Evolutionary conservation across 2,113 vertebrate species (phyloP), one percentile per base, ranked within the genome.

Genomic region (Conger conger): DNA sequence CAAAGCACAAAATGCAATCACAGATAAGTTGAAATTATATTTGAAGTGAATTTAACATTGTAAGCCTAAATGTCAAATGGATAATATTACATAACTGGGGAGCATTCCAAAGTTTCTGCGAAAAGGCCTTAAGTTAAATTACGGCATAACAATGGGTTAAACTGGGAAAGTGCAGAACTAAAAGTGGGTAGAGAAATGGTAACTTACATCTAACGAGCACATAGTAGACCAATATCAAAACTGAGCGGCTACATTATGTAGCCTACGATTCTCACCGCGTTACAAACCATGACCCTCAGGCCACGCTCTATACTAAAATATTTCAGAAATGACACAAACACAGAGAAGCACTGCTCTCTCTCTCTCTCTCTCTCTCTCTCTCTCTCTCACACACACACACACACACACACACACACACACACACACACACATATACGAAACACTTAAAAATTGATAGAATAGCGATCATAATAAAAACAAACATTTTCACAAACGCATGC

Each of bases 351-450:
- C 57, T 23, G 1, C 23, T 23, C 57, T 60, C 20, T 60, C 57
- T 60, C 20, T 60, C 57, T 60, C 20, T 60, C 57, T 63, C 57
- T 63, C 57, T 63, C 54, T 57, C 54, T 57, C 54, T 57, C 54
- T 57, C 54, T 57, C 54, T 57, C 54, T 57, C 54, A 18, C 8
- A 18, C 15, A 9, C 50, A 9, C 50, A 53, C 50, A 53, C 50
- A 53, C 50, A 53, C 45, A 53, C 91, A 93, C 82, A 88, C 92
- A 91, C 91, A 91, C 92, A 93, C 81, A 16, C 33, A 68, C 81
- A 37, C 53, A 82, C 81, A 63, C 45, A 37, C 80, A 82, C 36
- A 82, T 23, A 68, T 37, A 73, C 37, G 23, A 63, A 63, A 50
- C 45, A 50, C 45, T 11, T 63, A 63, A 9, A 63, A 27, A 27